phyloP scores from a whole-genome alignment of 2,113 vertebrate species.

The Murina feae region DNA sequence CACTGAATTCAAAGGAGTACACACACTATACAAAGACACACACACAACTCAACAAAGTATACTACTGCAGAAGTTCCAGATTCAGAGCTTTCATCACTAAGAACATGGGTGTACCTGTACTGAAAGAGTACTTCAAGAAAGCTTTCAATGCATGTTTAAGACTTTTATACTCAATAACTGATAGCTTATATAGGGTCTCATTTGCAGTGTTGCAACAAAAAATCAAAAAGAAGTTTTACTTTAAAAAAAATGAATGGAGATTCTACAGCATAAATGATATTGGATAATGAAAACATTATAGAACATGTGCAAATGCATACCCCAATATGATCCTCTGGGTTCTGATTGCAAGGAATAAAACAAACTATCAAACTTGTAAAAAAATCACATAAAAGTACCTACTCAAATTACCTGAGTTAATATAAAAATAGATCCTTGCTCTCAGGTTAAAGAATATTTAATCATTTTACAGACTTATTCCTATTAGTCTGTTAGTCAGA shows the following conservation, averaged over 20 bases:
- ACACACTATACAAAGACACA: slow-evolving; percentile 55
- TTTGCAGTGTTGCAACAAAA: slow-evolving; percentile 35
- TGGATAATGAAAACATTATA: slow-evolving; percentile 59
- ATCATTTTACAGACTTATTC: not conserved
- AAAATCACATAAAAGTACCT: slow-evolving; percentile 50
- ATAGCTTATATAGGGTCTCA: not conserved
- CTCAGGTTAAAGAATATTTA: slow-evolving; percentile 26
- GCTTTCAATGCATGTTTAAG: slow-evolving; percentile 1
- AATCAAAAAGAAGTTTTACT: slow-evolving; percentile 58
- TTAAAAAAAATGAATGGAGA: slow-evolving; percentile 57
- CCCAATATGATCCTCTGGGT: slow-evolving; percentile 60
- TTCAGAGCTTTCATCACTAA: not conserved
- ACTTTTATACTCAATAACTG: slow-evolving; percentile 54
- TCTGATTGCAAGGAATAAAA: slow-evolving; percentile 75
- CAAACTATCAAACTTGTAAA: slow-evolving; percentile 69
- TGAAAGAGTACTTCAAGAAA: slow-evolving; percentile 29
- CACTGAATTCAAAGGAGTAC: slow-evolving; percentile 30
- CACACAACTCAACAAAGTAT: slow-evolving; percentile 1
- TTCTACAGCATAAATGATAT: slow-evolving; percentile 63
- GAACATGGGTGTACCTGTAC: not conserved
- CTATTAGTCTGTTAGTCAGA: not conserved
- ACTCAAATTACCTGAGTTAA: slow-evolving; percentile 44
- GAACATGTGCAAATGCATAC: slow-evolving; percentile 63
- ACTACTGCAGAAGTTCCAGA: slow-evolving; percentile 47
- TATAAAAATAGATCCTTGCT: slow-evolving; percentile 22